Evolutionary conservation across 2,113 vertebrate genomes (phyloP), one percentile per base, ranked within the genome.

Genomic region (Poeciliopsis retropinna): DNA sequence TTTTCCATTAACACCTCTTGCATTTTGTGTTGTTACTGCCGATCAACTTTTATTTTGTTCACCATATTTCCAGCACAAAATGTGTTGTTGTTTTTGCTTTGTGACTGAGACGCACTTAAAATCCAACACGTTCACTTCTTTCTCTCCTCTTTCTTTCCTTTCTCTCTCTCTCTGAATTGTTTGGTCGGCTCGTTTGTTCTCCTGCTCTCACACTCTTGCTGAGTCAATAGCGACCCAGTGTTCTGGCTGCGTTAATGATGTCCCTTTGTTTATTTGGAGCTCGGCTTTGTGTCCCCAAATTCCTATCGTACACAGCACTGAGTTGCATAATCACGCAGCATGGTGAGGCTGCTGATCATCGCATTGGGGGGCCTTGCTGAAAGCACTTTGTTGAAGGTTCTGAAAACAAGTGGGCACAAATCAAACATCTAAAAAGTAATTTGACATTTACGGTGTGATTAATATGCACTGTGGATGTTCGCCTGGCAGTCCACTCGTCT

Each of bases 231-330:
- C 28, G 67, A 27, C 75, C 78, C 80, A 79, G 79, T 75, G 67
- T 89, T 82, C 83, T 68, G 4, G 60, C 78, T 81, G 81, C 63
- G 85, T 70, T 89, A 89, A 90, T 86, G 86, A 90, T 90, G 89
- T 80, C 81, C 71, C 73, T 87, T 91, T 91, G 79, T 89, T 87
- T 81, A 60, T 41, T 67, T 41, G 67, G 71, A 72, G 47, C 73
- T 76, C 72, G 5, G 81, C 78, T 88, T 89, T 91, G 82, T 91
- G 41, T 70, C 71, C 47, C 77, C 41, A 85, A 86, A 92, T 89
- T 91, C 87, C 77, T 75, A 28, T 75, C 67, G 25, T 25, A 54
- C 47, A 80, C 72, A 70, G 78, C 85, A 72, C 67, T 37, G 67
- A 64, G 73, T 88, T 88, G 34, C 69, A 70, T 88, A 86, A 87